Percentiles rank a stretch among this genome's conserved stretches.
Evolutionary conservation across 1,140 invertebrate species (phyloP).

Genomic region (Rhopalosiphum maidis): DNA sequence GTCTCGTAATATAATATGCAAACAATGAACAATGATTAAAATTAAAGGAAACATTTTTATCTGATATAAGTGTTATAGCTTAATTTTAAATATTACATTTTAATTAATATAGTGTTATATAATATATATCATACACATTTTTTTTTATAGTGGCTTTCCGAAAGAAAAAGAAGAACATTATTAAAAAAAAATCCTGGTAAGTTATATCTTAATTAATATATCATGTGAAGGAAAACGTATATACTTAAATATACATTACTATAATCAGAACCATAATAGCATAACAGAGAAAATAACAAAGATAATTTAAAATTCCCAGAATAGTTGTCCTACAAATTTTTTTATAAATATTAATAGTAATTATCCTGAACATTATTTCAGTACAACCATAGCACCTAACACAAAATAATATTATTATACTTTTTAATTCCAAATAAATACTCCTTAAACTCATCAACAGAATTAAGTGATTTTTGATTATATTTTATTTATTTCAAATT

Average conservation of each 20-base stretch:
- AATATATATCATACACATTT: constrained; percentile 10
- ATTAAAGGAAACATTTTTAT: background rate
- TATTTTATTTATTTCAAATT: no score
- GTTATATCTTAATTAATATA: constrained; percentile 56
- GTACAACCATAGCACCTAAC: no score
- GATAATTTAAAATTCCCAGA: background rate
- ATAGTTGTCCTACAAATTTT: background rate
- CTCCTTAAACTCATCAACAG: no score
- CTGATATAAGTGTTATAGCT: no score
- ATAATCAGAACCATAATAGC: background rate
- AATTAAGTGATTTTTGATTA: no score
- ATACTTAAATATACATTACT: background rate
- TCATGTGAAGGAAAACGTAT: background rate
- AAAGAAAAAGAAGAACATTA: constrained; percentile 83
- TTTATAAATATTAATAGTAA: background rate
- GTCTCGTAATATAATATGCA: background rate
- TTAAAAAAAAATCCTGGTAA: constrained; percentile 87
- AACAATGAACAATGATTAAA: background rate
- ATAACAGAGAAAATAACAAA: background rate
- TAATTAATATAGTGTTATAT: background rate
- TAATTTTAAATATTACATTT: no score
- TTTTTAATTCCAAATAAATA: no score
- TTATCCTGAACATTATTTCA: no score
- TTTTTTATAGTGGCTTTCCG: constrained; percentile 86
- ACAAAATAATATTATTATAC: no score